phyloP scores from a whole-genome alignment of 2,888 invertebrate species.

The Biston stratarius region DNA sequence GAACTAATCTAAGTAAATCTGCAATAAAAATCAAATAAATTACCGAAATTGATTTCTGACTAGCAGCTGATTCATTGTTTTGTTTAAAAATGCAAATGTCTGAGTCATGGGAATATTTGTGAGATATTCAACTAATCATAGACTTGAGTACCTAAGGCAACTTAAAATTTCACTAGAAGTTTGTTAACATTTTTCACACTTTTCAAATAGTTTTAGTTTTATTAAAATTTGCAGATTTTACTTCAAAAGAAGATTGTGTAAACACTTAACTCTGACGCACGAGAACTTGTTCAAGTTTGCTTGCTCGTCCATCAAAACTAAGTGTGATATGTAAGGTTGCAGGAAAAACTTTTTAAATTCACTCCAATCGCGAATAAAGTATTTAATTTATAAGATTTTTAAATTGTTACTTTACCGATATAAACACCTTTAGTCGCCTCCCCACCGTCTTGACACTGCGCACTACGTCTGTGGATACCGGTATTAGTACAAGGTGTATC shows the following conservation, averaged over 20 bases:
- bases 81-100: conserved; percentile 40
- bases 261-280: too few species aligned
- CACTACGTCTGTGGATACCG: conserved; percentile 41
- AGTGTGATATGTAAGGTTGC: too few species aligned
- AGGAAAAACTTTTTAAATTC: not conserved
- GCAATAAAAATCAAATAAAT: conserved; percentile 44
- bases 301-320: too few species aligned
- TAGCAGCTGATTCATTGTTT: conserved; percentile 28
- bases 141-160: too few species aligned
- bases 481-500: conserved; percentile 38
- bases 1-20: conserved; percentile 35
- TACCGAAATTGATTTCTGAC: conserved; percentile 30
- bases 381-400: too few species aligned
- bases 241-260: too few species aligned
- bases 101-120: conserved; percentile 47
- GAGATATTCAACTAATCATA: not conserved
- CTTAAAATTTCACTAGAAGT: too few species aligned
- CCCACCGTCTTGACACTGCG: conserved; percentile 47
- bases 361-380: not conserved
- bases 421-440: conserved; percentile 29
- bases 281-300: too few species aligned
- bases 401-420: conserved; percentile 27
- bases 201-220: too few species aligned
- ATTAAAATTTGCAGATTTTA: too few species aligned
- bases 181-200: too few species aligned